A percentile compares a stretch with the other conserved stretches of the same genome.
Conservation (phyloP, 2,113 vertebrate genomes). For the Columba livia region DNA sequence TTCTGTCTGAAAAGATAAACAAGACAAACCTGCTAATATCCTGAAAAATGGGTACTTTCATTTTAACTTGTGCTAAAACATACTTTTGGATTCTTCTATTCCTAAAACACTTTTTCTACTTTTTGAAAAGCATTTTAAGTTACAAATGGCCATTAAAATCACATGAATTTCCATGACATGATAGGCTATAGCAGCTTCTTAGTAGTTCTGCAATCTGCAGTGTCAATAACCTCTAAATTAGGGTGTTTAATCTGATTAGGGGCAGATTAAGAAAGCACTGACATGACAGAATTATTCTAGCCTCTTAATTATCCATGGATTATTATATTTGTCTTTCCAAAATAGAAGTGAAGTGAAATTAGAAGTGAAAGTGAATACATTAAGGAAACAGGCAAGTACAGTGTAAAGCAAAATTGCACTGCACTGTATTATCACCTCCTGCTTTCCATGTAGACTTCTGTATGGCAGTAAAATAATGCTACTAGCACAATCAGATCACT, state of each 20-base stretch:
- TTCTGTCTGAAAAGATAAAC: neutral
- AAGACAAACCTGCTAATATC: neutral
- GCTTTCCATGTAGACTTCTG: neutral
- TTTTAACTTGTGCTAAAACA: neutral
- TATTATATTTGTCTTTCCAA: constrained; percentile 32
- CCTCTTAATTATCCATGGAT: constrained; percentile 43
- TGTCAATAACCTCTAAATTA: constrained; percentile 5
- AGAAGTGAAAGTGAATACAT: constrained; percentile 2
- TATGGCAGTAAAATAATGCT: neutral
- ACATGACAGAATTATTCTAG: constrained; percentile 23
- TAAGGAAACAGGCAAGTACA: neutral
- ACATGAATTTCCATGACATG: neutral
- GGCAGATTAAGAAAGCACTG: constrained; percentile 20
- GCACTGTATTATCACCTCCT: neutral
- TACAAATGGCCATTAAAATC: neutral
- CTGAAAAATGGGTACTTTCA: neutral
- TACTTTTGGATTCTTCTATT: neutral
- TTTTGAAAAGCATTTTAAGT: neutral
- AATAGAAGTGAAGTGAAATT: neutral
- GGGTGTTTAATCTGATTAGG: constrained; percentile 41
- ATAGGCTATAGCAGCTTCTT: neutral
- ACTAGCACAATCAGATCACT: neutral
- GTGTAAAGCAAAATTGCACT: neutral
- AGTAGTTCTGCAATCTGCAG: neutral
- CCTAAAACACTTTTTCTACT: neutral